Conservation (phyloP, 2,797 vertebrate species). For the Chrosomus eos region DNA sequence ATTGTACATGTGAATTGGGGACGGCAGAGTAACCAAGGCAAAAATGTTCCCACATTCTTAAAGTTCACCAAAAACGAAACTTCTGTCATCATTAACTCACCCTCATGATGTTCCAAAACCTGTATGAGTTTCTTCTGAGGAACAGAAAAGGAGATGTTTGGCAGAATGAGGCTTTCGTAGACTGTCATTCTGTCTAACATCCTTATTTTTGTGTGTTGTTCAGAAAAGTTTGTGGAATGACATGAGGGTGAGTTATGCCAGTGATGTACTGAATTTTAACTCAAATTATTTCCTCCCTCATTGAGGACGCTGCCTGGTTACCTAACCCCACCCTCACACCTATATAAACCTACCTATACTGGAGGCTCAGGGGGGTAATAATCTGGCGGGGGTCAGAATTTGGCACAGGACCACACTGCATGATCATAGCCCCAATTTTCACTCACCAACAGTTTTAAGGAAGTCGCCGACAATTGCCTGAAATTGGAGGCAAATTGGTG, state of each 20-base stretch:
- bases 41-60: neutral
- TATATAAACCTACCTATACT: too few relatives aligned
- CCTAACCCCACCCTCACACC: too few relatives aligned
- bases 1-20: neutral
- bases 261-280: too few relatives aligned
- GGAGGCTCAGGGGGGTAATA: too few relatives aligned
- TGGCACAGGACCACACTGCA: too few relatives aligned
- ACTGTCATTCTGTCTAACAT: neutral
- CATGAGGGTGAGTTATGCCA: neutral
- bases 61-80: neutral
- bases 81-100: neutral
- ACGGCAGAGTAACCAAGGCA: neutral
- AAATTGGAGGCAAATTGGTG: too few relatives aligned
- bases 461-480: too few relatives aligned
- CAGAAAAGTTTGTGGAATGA: neutral
- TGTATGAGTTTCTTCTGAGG: neutral
- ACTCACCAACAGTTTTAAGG: too few relatives aligned
- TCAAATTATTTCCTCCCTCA: too few relatives aligned
- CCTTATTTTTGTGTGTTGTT: constrained; percentile 21
- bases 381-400: too few relatives aligned
- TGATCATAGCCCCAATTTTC: too few relatives aligned
- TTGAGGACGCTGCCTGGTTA: too few relatives aligned
- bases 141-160: constrained; percentile 24
- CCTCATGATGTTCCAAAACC: neutral
- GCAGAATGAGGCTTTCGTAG: neutral